phyloP scores from a whole-genome alignment of 2,888 invertebrate species.

The Anthrax anthrax region DNA sequence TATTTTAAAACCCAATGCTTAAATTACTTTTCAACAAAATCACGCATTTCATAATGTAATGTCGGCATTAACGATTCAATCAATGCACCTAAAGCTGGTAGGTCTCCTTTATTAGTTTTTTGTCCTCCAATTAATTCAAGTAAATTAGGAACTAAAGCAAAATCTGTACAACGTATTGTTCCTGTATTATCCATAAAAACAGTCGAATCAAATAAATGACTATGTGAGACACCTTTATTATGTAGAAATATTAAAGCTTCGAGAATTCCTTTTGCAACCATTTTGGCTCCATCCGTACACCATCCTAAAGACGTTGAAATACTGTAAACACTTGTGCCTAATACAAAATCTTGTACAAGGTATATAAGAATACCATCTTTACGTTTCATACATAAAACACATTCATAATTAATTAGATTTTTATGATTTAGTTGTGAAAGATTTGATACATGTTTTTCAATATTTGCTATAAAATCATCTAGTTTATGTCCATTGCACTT shows the following conservation, averaged over 20 bases:
- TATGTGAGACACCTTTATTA: constrained; percentile 66
- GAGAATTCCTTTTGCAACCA: constrained; percentile 54
- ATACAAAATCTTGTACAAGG: constrained; percentile 53
- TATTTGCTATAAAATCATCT: constrained; percentile 29
- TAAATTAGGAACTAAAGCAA: constrained; percentile 28
- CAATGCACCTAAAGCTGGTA: constrained; percentile 30
- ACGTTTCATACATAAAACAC: constrained; percentile 47
- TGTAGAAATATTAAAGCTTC: constrained; percentile 67
- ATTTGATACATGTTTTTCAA: constrained; percentile 66
- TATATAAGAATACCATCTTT: constrained; percentile 51
- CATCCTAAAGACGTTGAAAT: constrained; percentile 30
- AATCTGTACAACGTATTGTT: constrained; percentile 31
- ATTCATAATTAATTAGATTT: constrained; percentile 61
- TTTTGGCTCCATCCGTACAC: constrained; percentile 35
- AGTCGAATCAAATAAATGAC: constrained; percentile 60
- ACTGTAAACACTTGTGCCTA: constrained; percentile 29
- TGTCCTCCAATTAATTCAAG: constrained; percentile 27
- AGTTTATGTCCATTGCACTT: constrained; percentile 30
- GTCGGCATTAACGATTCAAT: constrained; percentile 29
- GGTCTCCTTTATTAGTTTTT: constrained; percentile 25
- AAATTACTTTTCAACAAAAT: constrained; percentile 31
- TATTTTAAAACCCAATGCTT: neutral
- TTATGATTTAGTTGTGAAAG: constrained; percentile 54
- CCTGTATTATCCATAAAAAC: constrained; percentile 57
- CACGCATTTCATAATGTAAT: constrained; percentile 29